These are phyloP conservation scores for Drosophila mayri DNA, from an alignment of 1,140 invertebrate genomes.

Conservation along the genomic window DNA sequence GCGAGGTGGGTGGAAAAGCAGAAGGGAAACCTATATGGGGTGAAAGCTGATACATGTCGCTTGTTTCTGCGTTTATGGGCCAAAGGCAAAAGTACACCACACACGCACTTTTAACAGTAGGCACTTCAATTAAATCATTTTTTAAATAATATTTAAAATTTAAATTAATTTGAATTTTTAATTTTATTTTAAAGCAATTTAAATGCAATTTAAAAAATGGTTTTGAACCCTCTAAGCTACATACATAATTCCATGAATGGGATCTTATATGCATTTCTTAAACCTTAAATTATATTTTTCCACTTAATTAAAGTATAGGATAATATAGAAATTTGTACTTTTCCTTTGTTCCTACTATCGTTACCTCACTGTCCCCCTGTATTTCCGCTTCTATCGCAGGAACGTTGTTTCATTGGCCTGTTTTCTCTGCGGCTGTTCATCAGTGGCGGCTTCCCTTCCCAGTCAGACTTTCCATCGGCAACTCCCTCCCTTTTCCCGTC, in stretches of 20 bases:
- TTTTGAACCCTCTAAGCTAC: background rate
- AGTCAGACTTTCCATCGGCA: background rate
- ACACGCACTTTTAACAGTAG: conserved; percentile 7
- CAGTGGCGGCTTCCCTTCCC: conserved; percentile 35
- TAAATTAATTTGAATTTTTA: background rate
- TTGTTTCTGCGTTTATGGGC: conserved; percentile 54
- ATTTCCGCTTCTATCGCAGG: conserved; percentile 37
- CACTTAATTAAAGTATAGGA: background rate
- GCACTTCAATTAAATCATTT: background rate
- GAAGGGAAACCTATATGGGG: background rate
- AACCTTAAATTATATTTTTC: accelerated
- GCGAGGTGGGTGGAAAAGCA: conserved; percentile 30
- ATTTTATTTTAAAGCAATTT: background rate
- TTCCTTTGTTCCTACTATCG: background rate
- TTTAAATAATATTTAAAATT: background rate
- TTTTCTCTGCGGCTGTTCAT: conserved; percentile 73
- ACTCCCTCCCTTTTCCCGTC: conserved; percentile 29
- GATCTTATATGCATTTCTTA: background rate
- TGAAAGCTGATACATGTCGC: conserved; percentile 19
- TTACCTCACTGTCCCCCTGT: background rate
- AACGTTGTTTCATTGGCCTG: conserved; percentile 36
- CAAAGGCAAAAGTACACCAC: conserved; percentile 42
- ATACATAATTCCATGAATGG: background rate
- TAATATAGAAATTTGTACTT: background rate
- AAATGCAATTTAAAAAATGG: background rate